These are phyloP conservation scores for Hassar affinis DNA, from an alignment of 2,113 vertebrate species.

Conservation along the genomic window DNA sequence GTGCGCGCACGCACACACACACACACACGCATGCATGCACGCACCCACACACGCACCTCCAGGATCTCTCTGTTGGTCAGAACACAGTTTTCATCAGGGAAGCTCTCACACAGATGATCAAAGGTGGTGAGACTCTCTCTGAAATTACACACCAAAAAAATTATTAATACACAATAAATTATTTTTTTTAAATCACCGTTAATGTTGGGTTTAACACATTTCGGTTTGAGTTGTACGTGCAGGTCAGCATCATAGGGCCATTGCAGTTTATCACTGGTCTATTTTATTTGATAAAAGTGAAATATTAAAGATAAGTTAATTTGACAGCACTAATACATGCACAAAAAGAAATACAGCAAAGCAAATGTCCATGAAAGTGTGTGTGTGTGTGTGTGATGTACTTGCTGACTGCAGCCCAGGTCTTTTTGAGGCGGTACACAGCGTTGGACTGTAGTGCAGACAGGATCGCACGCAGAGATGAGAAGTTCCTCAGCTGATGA, in stretches of 20 bases:
- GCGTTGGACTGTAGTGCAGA: conserved; percentile 87
- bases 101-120: conserved; percentile 80
- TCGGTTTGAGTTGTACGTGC: too few relatives aligned
- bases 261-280: too few relatives aligned
- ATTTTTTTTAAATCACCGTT: too few relatives aligned
- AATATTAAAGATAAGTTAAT: too few relatives aligned
- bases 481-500: conserved; percentile 80
- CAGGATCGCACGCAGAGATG: conserved; percentile 82
- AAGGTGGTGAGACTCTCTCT: conserved; percentile 77
- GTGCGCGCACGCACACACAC: conserved; percentile 57
- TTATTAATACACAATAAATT: too few relatives aligned
- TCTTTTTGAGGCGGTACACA: conserved; percentile 83
- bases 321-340: too few relatives aligned
- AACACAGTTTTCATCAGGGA: conserved; percentile 85
- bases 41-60: conserved; percentile 69
- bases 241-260: too few relatives aligned
- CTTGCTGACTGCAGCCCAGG: conserved; percentile 82
- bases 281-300: too few relatives aligned
- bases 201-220: too few relatives aligned
- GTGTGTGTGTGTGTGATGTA: conserved; percentile 40
- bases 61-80: conserved; percentile 78
- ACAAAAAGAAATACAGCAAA: background rate
- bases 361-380: background rate
- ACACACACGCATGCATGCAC: background rate
- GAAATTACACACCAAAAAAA: conserved; percentile 49